Evolutionary conservation across 2,888 invertebrate species (phyloP).

Genomic region (Harpalus rubripes): DNA sequence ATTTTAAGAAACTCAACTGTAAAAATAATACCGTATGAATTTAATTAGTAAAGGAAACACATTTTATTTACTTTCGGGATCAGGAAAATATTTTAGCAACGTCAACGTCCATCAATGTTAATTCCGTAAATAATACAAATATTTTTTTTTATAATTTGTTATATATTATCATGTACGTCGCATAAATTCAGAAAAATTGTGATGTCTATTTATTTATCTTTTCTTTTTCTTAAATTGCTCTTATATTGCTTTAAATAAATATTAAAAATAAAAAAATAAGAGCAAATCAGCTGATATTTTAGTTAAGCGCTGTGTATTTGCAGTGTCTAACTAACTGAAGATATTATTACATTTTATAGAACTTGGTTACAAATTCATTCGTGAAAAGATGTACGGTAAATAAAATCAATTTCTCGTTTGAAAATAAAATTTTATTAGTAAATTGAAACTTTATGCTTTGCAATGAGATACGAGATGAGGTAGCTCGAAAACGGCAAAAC

Average conservation of each 20-base stretch:
- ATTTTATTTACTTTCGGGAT: no score
- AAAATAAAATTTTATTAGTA: neutral
- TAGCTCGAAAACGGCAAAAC: neutral
- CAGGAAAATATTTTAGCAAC: no score
- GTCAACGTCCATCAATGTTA: no score
- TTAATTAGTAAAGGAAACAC: no score
- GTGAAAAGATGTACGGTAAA: neutral
- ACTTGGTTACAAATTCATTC: neutral
- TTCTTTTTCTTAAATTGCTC: neutral
- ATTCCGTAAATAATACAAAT: no score
- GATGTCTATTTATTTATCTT: no score
- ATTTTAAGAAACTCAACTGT: no score
- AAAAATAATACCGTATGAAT: no score
- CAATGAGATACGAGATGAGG: slow-evolving; percentile 31
- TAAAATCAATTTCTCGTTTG: neutral
- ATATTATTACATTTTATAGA: neutral
- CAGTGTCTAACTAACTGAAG: neutral
- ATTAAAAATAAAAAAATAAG: neutral
- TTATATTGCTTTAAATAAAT: neutral
- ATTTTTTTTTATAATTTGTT: no score
- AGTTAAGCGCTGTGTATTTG: neutral
- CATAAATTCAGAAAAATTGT: no score
- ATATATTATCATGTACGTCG: no score
- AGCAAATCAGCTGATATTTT: neutral
- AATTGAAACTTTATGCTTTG: neutral